Percentiles rank a stretch among this genome's conserved stretches.
phyloP scores from a whole-genome alignment of 1,140 invertebrate genomes.

The Laupala kohalensis region DNA sequence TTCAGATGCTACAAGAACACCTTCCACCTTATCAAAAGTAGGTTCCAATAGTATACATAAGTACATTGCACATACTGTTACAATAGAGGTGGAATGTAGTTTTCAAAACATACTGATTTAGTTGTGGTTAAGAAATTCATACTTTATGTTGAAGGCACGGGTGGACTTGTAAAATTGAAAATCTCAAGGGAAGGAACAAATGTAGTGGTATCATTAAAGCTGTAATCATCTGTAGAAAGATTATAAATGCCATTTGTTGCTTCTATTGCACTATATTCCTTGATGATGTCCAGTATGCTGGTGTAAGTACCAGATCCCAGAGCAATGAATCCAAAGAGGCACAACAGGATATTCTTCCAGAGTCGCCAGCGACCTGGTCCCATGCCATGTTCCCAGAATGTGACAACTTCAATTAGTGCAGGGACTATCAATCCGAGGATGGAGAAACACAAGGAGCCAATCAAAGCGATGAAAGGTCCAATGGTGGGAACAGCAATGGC shows the following conservation, averaged over 20 bases:
- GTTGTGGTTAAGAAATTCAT: background rate
- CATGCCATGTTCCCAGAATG: constrained; percentile 59
- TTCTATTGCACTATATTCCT: constrained; percentile 23
- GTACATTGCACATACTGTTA: background rate
- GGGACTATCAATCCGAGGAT: constrained; percentile 86
- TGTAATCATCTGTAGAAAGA: background rate
- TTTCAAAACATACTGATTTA: background rate
- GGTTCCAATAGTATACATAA: background rate
- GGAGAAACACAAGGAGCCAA: constrained; percentile 89
- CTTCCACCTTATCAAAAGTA: background rate
- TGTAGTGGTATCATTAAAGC: background rate
- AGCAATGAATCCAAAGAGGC: constrained; percentile 57
- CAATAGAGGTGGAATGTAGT: background rate
- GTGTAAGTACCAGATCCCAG: constrained; percentile 67
- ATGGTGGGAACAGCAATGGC: constrained; percentile 80
- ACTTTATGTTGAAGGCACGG: background rate
- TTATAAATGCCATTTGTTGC: background rate
- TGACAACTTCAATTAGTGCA: constrained; percentile 72
- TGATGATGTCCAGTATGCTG: constrained; percentile 54
- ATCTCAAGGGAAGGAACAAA: background rate
- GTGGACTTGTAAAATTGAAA: background rate
- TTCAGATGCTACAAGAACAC: background rate
- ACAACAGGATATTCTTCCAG: constrained; percentile 61
- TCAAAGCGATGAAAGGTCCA: constrained; percentile 78
- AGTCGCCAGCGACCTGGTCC: constrained; percentile 55